Conservation (phyloP, 2,113 vertebrate genomes). For the Eidolon helvum region DNA sequence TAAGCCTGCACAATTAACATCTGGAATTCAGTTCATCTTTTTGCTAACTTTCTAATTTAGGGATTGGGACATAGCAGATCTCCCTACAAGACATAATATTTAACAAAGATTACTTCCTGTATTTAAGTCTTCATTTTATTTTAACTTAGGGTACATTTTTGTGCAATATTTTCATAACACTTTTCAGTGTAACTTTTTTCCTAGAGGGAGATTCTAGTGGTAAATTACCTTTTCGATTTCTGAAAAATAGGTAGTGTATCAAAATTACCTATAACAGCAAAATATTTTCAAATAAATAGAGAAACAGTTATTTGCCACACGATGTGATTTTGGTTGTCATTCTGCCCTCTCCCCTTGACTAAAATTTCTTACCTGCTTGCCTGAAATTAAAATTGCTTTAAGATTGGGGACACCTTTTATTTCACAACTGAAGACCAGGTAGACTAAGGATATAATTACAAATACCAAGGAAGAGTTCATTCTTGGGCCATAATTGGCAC, state of each 20-base stretch:
- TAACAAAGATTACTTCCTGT: slow-evolving; percentile 53
- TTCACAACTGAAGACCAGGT: background rate
- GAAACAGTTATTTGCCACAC: background rate
- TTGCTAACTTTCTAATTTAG: slow-evolving; percentile 84
- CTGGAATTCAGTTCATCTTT: slow-evolving; percentile 81
- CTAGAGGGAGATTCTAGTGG: background rate
- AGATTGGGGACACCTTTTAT: background rate
- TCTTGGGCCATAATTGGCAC: background rate
- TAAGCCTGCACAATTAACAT: slow-evolving; percentile 81
- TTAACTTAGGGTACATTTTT: background rate
- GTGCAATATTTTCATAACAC: background rate
- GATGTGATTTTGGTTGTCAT: background rate
- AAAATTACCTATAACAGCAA: background rate
- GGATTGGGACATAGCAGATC: slow-evolving; percentile 68
- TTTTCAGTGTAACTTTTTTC: background rate
- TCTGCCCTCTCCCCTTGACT: background rate
- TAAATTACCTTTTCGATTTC: background rate
- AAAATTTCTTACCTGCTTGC: background rate
- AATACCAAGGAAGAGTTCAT: background rate
- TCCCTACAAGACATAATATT: slow-evolving; percentile 68
- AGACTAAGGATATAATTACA: background rate
- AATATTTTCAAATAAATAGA: background rate
- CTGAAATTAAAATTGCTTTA: background rate
- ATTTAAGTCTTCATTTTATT: slow-evolving; percentile 38
- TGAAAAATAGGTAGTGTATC: background rate